Evolutionary conservation across 2,113 vertebrate genomes (phyloP).

Genomic region (Genyomyrus donnyi): DNA sequence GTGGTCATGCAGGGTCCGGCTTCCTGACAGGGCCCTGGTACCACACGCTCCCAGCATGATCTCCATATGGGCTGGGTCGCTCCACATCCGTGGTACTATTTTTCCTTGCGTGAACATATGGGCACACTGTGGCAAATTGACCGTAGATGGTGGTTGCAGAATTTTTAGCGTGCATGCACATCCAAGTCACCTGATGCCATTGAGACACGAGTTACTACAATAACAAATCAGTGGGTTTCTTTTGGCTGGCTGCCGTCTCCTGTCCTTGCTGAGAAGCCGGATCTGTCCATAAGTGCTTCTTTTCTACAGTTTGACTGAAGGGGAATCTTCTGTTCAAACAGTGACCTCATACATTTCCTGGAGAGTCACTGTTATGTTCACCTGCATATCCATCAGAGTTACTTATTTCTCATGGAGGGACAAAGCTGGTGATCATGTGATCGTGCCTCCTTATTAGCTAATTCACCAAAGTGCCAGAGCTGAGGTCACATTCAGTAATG

Average conservation of each 20-base stretch:
- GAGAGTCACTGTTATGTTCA: background rate
- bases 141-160: slow-evolving; percentile 40
- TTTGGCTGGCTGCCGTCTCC: background rate
- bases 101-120: slow-evolving; percentile 59
- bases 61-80: slow-evolving; percentile 59
- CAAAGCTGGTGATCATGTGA: background rate
- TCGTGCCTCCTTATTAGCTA: background rate
- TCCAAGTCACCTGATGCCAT: background rate
- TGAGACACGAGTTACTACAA: background rate
- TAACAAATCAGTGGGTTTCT: background rate
- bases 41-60: slow-evolving; percentile 32
- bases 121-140: slow-evolving; percentile 57
- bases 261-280: background rate
- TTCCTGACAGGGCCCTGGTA: slow-evolving; percentile 15
- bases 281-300: background rate
- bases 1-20: background rate
- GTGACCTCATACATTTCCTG: background rate
- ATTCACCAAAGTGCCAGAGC: background rate
- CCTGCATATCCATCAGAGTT: background rate
- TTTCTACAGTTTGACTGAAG: background rate
- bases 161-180: background rate
- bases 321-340: background rate
- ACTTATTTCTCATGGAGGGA: background rate
- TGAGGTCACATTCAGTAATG: background rate
- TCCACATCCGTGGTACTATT: slow-evolving; percentile 45